These are phyloP conservation scores for Halocaridina rubra DNA, from an alignment of 2,888 invertebrate species.

Conservation along the genomic window DNA sequence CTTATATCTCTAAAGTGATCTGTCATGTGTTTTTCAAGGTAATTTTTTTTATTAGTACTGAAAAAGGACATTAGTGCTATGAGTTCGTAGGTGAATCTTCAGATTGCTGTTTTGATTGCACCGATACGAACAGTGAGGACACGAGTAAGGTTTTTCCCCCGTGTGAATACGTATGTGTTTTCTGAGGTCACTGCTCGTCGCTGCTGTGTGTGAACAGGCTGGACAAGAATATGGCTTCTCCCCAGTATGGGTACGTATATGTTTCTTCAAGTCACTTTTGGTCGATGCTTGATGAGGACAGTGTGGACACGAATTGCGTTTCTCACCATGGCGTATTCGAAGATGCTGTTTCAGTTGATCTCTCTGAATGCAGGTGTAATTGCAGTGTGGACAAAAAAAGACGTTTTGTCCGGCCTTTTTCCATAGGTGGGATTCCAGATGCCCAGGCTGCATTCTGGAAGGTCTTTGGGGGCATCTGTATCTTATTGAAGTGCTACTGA, in stretches of 20 bases:
- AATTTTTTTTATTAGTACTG: too few relatives aligned
- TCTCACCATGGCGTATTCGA: not conserved
- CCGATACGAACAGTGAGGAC: constrained; percentile 9
- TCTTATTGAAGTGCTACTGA: not conserved
- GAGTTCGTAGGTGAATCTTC: not conserved
- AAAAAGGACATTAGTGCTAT: too few relatives aligned
- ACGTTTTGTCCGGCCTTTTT: not conserved
- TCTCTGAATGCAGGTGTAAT: not conserved
- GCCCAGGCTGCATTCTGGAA: not conserved
- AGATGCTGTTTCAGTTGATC: constrained; percentile 3
- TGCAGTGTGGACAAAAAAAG: not conserved
- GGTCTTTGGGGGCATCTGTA: not conserved
- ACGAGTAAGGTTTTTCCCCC: not conserved
- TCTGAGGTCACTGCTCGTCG: not conserved
- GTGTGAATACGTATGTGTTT: not conserved
- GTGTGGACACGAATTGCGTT: not conserved
- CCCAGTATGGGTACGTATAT: constrained; percentile 1
- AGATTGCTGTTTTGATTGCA: constrained; percentile 2
- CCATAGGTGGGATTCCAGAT: not conserved
- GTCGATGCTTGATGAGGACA: not conserved
- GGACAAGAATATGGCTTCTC: constrained; percentile 23
- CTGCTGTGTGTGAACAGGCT: not conserved
- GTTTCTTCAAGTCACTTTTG: not conserved
- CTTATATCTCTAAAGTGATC: too few relatives aligned
- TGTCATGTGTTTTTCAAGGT: too few relatives aligned